Conservation (phyloP, 64 coral and sea anemone genomes). For the Acropora yongei region DNA sequence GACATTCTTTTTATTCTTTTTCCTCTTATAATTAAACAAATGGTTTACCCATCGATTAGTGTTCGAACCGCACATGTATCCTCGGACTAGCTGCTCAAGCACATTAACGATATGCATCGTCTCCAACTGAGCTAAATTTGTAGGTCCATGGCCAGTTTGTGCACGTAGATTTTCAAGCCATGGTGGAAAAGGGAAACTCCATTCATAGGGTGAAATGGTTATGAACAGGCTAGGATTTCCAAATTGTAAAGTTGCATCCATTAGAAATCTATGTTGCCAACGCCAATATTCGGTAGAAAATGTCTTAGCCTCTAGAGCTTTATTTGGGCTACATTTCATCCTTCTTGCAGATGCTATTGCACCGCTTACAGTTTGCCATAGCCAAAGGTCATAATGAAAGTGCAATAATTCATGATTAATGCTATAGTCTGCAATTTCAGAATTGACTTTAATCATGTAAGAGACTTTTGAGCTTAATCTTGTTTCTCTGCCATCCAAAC, state of each 20-base stretch:
- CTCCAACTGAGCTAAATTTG: conserved; percentile 9
- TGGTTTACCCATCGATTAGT: conserved; percentile 47
- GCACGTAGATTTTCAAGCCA: background rate
- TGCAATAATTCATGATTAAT: conserved; percentile 13
- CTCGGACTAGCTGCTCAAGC: conserved; percentile 54
- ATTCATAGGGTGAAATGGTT: conserved; percentile 5
- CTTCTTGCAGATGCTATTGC: background rate
- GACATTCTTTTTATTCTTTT: background rate
- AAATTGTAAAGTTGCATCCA: conserved; percentile 53
- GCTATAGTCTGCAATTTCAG: background rate
- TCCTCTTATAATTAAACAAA: conserved; percentile 12
- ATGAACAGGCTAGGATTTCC: conserved; percentile 14
- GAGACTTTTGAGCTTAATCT: background rate
- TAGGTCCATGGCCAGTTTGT: conserved; percentile 5
- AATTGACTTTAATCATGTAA: background rate
- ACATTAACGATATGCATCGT: conserved; percentile 55
- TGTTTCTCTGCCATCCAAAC: background rate
- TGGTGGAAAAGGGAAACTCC: background rate
- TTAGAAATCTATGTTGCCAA: conserved; percentile 27
- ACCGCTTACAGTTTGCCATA: conserved; percentile 49
- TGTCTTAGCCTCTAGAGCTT: conserved; percentile 34
- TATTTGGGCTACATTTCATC: conserved; percentile 1
- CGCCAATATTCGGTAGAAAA: conserved; percentile 49
- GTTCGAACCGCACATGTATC: conserved; percentile 58
- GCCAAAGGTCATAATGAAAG: conserved; percentile 62